Base-by-base conservation (phyloP, 2,888 invertebrate genomes). In the Agonopterix heracliana region DNA sequence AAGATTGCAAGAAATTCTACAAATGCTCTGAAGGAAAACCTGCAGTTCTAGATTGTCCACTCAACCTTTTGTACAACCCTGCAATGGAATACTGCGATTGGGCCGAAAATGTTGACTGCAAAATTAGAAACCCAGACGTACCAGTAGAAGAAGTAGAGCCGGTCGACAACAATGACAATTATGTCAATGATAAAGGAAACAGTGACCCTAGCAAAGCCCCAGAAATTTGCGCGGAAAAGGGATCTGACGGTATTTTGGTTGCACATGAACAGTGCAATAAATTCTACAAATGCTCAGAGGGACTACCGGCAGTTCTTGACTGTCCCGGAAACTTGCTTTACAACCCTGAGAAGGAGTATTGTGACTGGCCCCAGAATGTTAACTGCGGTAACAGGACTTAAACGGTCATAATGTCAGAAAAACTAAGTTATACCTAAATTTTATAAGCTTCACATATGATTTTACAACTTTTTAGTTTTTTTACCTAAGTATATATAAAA, bases 221-320 rank as follows among this genome's bases (percentile, higher is more conserved):
- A 10, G 38, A 38, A 12, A 63, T 71, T 38, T 75, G 75, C 50
- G 57, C 60, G 12, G 51, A 53, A 47, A 53, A 57, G 46, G 61
- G 41, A 8, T 65, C 71, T 8, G 60, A 68, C 2, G 59, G 56
- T 14, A 49, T 60, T 3, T 46, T 71, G 2, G 52, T 74, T 13
- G 66, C 62, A 5, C 72, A 75, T 49, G 65, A 73, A 49, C 63
- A 71, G 46, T 76, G 75, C 49, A 65, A 68, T 34, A 57, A 69
- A 44, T 74, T 66, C 45, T 74, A 72, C 45, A 61, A 57, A 45
- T 74, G 74, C 46, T 41, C 51, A 13, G 44, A 56, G 35, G 71
- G 70, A 0, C 13, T 34, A 49, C 63, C 68, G 0, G 56, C 66
- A 0, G 52, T 56, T 0, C 4, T 60, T 3, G 42, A 41, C 0